A percentile compares a stretch with the other conserved stretches of the same genome.
Evolutionary conservation across 2,797 vertebrate species (phyloP).

Genomic region (Steatocranus sp.): DNA sequence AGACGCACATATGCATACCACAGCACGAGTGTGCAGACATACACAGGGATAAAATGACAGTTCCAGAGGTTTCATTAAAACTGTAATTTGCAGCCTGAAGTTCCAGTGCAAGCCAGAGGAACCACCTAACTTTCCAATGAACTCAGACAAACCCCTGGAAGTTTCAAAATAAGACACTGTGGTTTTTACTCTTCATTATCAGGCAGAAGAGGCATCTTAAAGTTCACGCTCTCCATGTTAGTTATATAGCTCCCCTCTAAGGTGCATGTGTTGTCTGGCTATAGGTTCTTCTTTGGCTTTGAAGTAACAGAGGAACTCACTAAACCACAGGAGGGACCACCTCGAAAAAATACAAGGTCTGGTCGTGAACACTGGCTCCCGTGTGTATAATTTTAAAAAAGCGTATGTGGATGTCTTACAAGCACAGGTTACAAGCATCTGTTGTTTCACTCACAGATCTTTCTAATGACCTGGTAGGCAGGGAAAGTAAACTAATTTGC

Average conservation of each 20-base stretch:
- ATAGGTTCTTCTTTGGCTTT: conserved; percentile 45
- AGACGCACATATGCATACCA: conserved; percentile 47
- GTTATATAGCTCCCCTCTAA: not conserved
- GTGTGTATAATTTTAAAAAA: conserved; percentile 50
- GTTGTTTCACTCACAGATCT: conserved; percentile 50
- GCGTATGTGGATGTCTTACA: conserved; percentile 20
- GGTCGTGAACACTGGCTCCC: conserved; percentile 57
- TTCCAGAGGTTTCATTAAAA: conserved; percentile 15
- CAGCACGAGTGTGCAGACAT: not conserved
- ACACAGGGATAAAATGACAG: conserved; percentile 17
- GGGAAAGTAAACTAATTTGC: conserved; percentile 7
- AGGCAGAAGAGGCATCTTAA: not conserved
- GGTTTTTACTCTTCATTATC: not conserved
- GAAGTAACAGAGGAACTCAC: conserved; percentile 52
- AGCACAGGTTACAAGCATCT: conserved; percentile 66
- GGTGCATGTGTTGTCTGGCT: conserved; percentile 16
- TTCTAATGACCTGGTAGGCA: conserved; percentile 43
- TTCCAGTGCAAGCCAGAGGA: conserved; percentile 17
- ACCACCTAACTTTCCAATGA: not conserved
- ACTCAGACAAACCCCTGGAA: not conserved
- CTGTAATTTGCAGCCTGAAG: not conserved
- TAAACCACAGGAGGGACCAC: conserved; percentile 58
- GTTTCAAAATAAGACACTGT: not conserved
- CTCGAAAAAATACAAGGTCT: conserved; percentile 64
- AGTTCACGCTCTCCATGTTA: not conserved